Evolutionary conservation across 1,140 invertebrate genomes (phyloP), one percentile per base, ranked within the genome.

Genomic region (Hycleus phaleratus): DNA sequence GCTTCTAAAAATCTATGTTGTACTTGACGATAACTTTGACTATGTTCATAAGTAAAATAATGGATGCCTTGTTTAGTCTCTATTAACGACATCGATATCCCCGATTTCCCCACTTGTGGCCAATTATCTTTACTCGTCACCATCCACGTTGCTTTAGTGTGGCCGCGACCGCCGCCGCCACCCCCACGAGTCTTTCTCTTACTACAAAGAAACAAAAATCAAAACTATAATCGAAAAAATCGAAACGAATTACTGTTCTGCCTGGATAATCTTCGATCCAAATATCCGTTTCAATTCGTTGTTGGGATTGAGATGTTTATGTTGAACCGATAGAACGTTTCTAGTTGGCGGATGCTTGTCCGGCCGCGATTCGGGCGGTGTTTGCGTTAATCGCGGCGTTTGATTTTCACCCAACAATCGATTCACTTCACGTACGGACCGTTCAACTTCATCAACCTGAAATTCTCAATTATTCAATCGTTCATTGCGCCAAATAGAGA

Each of bases 201-300:
- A 61, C 77, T 81, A 50, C 45, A 72, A 72, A 52, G 67, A 60
- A 52, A 46, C 25, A 56, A 54, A 18, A 64, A 45, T 12, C 39
- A 11, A 18, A 18, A 18, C n/a, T 53, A 18, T 9, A 47, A 56
- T 59, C 18, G 5, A 26, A 47, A 26, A 38, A 53, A 38, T 5
- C 38, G 1, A 56, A 55, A 46, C 46, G 25, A 72, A 69, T 71
- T 77, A 85, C 80, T 83, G 79, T 65, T 87, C 84, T 50, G 77
- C 77, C 70, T 86, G 83, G 11, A 90, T 79, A 52, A 88, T 85
- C 73, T 86, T 86, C 7, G 85, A 85, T 4, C 92, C 91, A 81
- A 95, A 95, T 64, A 91, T 88, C 67, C 83, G 82, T 56, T 85
- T 87, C 59, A 94, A 75, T 76, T 95, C 93, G 76, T 90, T 89